Base-by-base conservation (phyloP, 2,888 invertebrate genomes). In the Drosophila diplacantha region DNA sequence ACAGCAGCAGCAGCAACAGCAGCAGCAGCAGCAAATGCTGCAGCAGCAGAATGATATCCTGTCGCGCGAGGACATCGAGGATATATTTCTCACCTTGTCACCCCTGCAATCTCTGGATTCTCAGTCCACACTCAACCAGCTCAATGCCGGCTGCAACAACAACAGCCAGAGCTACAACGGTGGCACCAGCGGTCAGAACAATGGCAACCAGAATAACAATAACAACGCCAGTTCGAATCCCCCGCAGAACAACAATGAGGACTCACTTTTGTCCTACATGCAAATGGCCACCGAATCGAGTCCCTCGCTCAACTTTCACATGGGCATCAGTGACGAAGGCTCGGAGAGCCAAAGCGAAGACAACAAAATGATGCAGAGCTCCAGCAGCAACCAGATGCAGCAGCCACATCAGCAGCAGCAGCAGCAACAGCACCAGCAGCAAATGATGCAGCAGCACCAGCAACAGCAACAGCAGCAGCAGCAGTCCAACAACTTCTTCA, bases 201-300 rank as follows among this genome's bases (percentile, higher is more conserved):
- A 20, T 29, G 56, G 12, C 49, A 65, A 20, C 29, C 66, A 50
- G 14, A 52, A 12, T 7, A 29, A 50, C 14, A 52, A 12, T 47
- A 67, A 57, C 52, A 67, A 58, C 53, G 72, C 69, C 66, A 68
- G 56, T 39, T 64, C 73, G 5, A 77, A 69, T 61, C 60, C 73
- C 3, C 72, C 74, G 3, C 84, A 73, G 31, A 71, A 73, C 8
- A 71, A 81, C 29, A 86, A 85, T 34, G 87, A 87, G 38, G 87
- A 87, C 32, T 87, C 85, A 5, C 71, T 88, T 47, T 71, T 88
- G 3, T 86, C 87, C 7, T 88, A 87, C 61, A 87, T 88, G 85
- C 87, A 88, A 76, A 74, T 88, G 69, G 81, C 85, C 43, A 72
- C 87, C 3, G 86, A 83, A 18, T 75, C 87, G 35, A 81, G 77